Percentiles rank a stretch among this genome's conserved stretches.
These are phyloP conservation scores for Centropyge bicolor DNA, from an alignment of 2,797 vertebrate genomes.

Conservation along the genomic window DNA sequence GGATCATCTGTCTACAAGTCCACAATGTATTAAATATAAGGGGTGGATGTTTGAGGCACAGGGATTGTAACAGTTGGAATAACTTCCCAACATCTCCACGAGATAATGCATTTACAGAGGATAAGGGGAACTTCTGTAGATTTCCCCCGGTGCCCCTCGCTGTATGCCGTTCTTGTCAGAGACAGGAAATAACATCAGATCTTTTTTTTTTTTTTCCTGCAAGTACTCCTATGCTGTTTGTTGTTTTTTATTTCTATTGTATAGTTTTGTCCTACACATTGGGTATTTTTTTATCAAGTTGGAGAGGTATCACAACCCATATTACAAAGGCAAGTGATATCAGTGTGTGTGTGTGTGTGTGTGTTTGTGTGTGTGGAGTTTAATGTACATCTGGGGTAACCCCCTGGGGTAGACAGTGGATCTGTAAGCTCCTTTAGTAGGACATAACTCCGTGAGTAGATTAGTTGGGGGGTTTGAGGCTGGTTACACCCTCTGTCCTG, in stretches of 20 bases:
- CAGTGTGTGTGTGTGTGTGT: slow-evolving; percentile 16
- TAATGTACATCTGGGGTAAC: slow-evolving; percentile 65
- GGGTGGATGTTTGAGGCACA: slow-evolving; percentile 14
- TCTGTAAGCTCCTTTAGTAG: slow-evolving; percentile 79
- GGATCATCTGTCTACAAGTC: too few species aligned
- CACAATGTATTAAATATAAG: slow-evolving; percentile 57
- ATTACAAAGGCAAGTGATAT: slow-evolving; percentile 30
- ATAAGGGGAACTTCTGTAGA: slow-evolving; percentile 65
- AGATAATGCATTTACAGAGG: slow-evolving; percentile 65
- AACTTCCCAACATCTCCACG: slow-evolving; percentile 59
- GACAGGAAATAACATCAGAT: slow-evolving; percentile 44
- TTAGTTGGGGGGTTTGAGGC: slow-evolving; percentile 74
- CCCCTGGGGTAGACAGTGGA: slow-evolving; percentile 60
- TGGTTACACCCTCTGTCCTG: slow-evolving; percentile 68
- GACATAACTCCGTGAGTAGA: slow-evolving; percentile 77
- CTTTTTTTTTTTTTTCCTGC: neutral
- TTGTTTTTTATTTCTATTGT: neutral
- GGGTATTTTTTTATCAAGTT: neutral
- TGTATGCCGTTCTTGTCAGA: slow-evolving; percentile 41
- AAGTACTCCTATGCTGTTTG: slow-evolving; percentile 19
- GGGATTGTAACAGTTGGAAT: slow-evolving; percentile 61
- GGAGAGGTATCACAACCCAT: slow-evolving; percentile 1
- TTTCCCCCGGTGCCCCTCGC: slow-evolving; percentile 66
- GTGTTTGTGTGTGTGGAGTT: slow-evolving; percentile 27
- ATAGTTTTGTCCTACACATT: slow-evolving; percentile 8